phyloP scores from a whole-genome alignment of 2,888 invertebrate genomes.

The Rotaria sp. region DNA sequence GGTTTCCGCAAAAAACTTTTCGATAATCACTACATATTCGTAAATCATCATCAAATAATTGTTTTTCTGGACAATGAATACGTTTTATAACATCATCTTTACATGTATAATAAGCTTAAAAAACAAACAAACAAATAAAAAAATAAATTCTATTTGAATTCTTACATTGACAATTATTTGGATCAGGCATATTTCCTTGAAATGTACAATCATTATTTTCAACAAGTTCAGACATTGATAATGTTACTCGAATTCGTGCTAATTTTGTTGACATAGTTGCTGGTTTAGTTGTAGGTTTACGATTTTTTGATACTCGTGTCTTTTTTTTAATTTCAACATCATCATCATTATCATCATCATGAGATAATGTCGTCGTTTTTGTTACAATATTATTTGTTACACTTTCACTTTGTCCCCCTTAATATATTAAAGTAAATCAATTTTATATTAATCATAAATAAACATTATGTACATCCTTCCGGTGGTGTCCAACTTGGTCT shows the following conservation, averaged over 20 bases:
- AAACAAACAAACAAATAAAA: neutral
- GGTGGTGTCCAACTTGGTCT: conserved; percentile 40
- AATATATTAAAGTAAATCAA: neutral
- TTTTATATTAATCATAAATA: neutral
- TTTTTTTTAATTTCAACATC: neutral
- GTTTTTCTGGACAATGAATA: conserved; percentile 34
- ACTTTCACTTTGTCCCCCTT: neutral
- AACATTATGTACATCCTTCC: conserved; percentile 17
- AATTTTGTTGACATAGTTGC: conserved; percentile 16
- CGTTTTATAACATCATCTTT: conserved; percentile 30
- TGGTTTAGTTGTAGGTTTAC: neutral
- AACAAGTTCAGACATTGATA: neutral
- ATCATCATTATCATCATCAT: neutral
- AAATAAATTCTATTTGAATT: neutral
- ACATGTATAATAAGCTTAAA: conserved; percentile 35
- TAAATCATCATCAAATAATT: conserved; percentile 38
- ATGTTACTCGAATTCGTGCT: neutral
- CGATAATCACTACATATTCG: conserved; percentile 34
- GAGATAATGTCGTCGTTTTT: neutral
- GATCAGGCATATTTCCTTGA: conserved; percentile 32
- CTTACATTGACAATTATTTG: conserved; percentile 36
- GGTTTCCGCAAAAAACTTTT: conserved; percentile 36
- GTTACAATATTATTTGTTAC: neutral
- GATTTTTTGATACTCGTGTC: neutral
- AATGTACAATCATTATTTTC: conserved; percentile 33